Evolutionary conservation across 2,888 invertebrate species (phyloP), one percentile per base, ranked within the genome.

Genomic region (Drosophila cognata): DNA sequence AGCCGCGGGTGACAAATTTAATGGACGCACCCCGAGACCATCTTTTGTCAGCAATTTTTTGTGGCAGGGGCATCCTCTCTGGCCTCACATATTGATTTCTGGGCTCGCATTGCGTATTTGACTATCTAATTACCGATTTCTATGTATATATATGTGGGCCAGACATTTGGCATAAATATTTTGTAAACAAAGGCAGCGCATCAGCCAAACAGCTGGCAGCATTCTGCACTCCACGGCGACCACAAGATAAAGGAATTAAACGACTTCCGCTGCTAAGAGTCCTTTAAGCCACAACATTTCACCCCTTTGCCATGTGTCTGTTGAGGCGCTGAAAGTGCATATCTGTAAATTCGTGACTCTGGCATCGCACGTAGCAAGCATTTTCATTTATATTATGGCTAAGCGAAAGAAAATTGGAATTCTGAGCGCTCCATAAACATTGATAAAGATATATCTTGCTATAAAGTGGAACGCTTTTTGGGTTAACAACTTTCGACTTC

Each of bases 1-100:
- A 91, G 92, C 91, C 92, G 91, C 91, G 91, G 91, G 91, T 92
- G 92, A 92, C 92, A 91, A 91, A 91, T 91, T 92, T 92, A 91
- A 92, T 91, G 92, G 91, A 80, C 83, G 81, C 77, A 51, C 62
- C 65, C 71, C 69, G 52, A 67, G 46, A 57, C 46, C 73, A 82
- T 88, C 88, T 84, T 85, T 83, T 85, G 77, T 70, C 74, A 52
- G 59, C 29, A 38, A 46, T 38, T 51, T 41, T n/a, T n/a, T 11
- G n/a, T 28, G 35, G 21, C 6, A 33, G 21, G 43, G 21, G 10
- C 21, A 21, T 43, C 43, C 43, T 21, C 43, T 11, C 33, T 48
- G 67, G 41, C n/a, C 38, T 50, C 18, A 43, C 10, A 21, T 73
- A 79, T 79, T 81, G 79, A 77, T 79, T 78, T 81, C 68, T 48